Conservation (phyloP, 1,140 invertebrate genomes). For the Cydia amplana region DNA sequence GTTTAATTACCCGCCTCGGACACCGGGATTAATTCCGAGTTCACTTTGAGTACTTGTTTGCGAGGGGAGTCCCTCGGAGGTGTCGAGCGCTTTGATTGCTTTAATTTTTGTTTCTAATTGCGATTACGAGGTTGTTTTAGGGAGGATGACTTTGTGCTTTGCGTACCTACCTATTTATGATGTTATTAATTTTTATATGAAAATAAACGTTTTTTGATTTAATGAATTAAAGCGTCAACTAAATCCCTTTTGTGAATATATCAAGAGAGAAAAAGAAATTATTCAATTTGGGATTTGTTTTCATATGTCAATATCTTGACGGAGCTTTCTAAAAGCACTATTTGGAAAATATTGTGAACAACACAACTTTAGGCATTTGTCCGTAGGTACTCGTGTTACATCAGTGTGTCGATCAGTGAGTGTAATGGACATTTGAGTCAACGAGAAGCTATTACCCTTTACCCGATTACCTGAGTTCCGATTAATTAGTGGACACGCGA, state of each 20-base stretch:
- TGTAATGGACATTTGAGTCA: conserved; percentile 3
- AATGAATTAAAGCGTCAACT: background rate
- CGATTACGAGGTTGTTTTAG: conserved; percentile 14
- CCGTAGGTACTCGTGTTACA: background rate
- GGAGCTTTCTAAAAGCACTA: too few relatives aligned
- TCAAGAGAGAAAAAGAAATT: too few relatives aligned
- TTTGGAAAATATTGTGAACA: too few relatives aligned
- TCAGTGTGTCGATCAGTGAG: background rate
- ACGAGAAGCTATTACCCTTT: conserved; percentile 9
- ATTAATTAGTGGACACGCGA: conserved; percentile 23
- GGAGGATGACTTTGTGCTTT: background rate
- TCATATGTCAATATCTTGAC: too few relatives aligned
- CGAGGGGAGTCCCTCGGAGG: conserved; percentile 24
- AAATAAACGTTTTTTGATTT: background rate
- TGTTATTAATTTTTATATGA: background rate
- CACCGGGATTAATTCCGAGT: conserved; percentile 68
- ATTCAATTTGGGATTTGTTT: too few relatives aligned
- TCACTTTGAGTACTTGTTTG: conserved; percentile 29
- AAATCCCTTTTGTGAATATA: too few relatives aligned
- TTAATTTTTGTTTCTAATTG: conserved; percentile 32
- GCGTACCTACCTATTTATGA: background rate
- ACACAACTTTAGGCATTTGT: too few relatives aligned
- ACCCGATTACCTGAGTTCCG: conserved; percentile 3
- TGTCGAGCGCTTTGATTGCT: conserved; percentile 24
- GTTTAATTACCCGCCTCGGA: conserved; percentile 72